These are phyloP conservation scores for Rhagonycha lutea DNA, from an alignment of 2,888 invertebrate genomes.

Conservation along the genomic window DNA sequence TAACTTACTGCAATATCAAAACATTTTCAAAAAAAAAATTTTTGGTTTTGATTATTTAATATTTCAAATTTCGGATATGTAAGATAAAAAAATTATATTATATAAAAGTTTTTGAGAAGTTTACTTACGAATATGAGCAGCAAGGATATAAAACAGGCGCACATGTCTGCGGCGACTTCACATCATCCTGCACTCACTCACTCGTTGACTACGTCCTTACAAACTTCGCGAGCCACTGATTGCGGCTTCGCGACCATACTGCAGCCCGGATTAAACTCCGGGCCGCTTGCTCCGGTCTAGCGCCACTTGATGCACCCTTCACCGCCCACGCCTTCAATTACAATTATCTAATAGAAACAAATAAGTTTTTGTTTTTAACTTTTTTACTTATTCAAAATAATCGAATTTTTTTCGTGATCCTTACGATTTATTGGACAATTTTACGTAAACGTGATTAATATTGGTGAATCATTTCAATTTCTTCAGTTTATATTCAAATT, in stretches of 20 bases:
- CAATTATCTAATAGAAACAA: background rate
- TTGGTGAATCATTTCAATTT: background rate
- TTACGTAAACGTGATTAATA: background rate
- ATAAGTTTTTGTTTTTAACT: background rate
- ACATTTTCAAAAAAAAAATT: background rate
- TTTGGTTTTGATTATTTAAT: background rate
- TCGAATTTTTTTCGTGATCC: background rate
- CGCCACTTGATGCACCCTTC: slow-evolving; percentile 30
- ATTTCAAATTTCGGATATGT: too few species aligned
- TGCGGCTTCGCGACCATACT: slow-evolving; percentile 11
- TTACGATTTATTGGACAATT: background rate
- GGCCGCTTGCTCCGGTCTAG: slow-evolving; percentile 26
- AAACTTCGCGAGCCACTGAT: slow-evolving; percentile 47
- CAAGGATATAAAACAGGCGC: slow-evolving; percentile 46
- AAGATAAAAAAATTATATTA: too few species aligned
- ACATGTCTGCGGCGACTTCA: slow-evolving; percentile 48
- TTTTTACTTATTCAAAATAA: background rate
- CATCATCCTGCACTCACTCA: slow-evolving; percentile 48
- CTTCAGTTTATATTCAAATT: background rate
- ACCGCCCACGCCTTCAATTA: slow-evolving; percentile 22
- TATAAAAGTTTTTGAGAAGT: background rate
- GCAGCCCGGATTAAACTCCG: slow-evolving; percentile 28
- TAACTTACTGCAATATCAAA: background rate
- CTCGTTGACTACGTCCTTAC: slow-evolving; percentile 47
- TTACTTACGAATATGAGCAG: slow-evolving; percentile 40